phyloP scores from a whole-genome alignment of 2,113 vertebrate species.

The Calidris pygmaea region DNA sequence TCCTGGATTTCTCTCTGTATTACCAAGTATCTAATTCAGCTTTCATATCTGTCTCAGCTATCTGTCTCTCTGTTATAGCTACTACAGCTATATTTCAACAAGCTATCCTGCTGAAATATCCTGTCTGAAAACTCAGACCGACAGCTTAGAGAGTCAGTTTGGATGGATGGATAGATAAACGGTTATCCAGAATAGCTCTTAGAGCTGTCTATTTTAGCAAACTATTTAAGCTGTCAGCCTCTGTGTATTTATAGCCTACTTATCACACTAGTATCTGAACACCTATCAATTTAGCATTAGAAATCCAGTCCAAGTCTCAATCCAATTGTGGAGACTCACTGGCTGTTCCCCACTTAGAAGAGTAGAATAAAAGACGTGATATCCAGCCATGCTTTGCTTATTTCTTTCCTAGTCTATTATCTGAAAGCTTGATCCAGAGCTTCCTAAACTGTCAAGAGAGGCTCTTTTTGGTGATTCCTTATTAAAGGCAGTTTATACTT shows the following conservation, averaged over 20 bases:
- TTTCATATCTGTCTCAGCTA: background rate
- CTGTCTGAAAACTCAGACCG: conserved; percentile 20
- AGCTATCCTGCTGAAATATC: background rate
- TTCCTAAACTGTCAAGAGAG: background rate
- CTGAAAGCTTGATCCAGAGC: background rate
- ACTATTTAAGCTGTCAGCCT: conserved; percentile 36
- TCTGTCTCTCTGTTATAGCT: conserved; percentile 4
- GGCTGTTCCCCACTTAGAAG: background rate
- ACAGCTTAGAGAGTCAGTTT: conserved; percentile 8
- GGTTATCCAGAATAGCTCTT: background rate
- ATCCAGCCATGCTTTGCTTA: background rate
- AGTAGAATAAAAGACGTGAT: background rate
- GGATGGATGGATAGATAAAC: conserved; percentile 35
- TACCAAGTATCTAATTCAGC: background rate
- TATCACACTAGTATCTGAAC: conserved; percentile 26
- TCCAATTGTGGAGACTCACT: background rate
- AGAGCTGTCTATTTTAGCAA: conserved; percentile 23
- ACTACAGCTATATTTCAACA: background rate
- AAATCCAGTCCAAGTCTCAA: conserved; percentile 44
- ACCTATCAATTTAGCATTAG: conserved; percentile 43
- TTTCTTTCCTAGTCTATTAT: background rate
- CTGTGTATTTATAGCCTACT: conserved; percentile 35
- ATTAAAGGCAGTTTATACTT: background rate
- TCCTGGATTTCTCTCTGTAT: background rate
- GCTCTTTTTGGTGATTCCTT: background rate